These are phyloP conservation scores for Tretioscincus oriximinensis DNA, from an alignment of 2,113 vertebrate species.

Conservation along the genomic window DNA sequence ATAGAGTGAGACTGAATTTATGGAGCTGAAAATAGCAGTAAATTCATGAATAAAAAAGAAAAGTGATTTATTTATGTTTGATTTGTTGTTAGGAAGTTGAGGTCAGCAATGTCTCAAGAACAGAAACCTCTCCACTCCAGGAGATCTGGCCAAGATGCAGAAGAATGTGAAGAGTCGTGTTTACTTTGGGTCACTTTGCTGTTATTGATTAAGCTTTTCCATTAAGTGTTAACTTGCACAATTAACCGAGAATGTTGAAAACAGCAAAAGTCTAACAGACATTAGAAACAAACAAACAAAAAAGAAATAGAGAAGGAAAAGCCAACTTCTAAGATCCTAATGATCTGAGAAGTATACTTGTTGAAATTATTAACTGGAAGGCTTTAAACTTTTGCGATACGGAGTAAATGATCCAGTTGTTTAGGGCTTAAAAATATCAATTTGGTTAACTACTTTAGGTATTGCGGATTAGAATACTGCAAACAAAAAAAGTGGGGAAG, in stretches of 20 bases:
- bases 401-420: too few relatives aligned
- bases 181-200: constrained; percentile 30
- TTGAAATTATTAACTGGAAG: constrained; percentile 70
- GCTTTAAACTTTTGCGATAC: constrained; percentile 46
- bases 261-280: constrained; percentile 45
- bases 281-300: constrained; percentile 33
- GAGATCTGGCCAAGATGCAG: constrained; percentile 53
- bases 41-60: too few relatives aligned
- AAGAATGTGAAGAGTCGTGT: constrained; percentile 63
- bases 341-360: constrained; percentile 33
- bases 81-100: too few relatives aligned
- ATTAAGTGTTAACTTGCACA: constrained; percentile 76
- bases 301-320: too few relatives aligned
- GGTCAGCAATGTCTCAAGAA: too few relatives aligned
- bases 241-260: constrained; percentile 63
- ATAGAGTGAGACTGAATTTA: too few relatives aligned
- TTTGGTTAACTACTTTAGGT: neutral
- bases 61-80: too few relatives aligned
- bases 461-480: neutral
- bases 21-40: too few relatives aligned
- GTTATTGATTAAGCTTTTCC: constrained; percentile 78
- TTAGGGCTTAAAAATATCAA: constrained; percentile 11
- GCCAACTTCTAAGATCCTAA: constrained; percentile 43
- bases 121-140: neutral
- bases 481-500: neutral